Percentiles rank a stretch among this genome's conserved stretches.
Evolutionary conservation across 2,113 vertebrate genomes (phyloP).

Genomic region (Chaetura pelagica): DNA sequence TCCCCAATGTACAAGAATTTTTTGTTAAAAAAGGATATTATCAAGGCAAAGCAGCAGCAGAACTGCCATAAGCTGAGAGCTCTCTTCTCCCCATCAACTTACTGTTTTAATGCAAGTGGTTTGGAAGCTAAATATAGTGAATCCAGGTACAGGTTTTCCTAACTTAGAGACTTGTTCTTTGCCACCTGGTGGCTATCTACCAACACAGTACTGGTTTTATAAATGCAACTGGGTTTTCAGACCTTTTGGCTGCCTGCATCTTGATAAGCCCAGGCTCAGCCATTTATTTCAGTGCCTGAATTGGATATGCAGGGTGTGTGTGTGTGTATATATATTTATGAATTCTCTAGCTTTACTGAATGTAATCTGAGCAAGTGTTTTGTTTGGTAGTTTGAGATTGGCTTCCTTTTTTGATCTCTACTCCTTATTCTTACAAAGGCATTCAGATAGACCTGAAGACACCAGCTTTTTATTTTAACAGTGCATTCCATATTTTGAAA

Average conservation of each 20-base stretch:
- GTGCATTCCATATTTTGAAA: background rate
- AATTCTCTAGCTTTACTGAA: background rate
- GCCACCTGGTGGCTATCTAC: background rate
- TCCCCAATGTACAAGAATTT: background rate
- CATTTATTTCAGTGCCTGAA: background rate
- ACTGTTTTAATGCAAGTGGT: background rate
- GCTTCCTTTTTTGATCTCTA: background rate
- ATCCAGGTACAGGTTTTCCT: background rate
- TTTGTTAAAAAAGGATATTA: background rate
- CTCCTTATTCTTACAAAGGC: background rate
- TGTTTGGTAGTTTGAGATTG: background rate
- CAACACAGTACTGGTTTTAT: background rate
- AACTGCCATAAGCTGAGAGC: background rate
- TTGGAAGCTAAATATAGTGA: background rate
- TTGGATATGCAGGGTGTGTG: fast-evolving
- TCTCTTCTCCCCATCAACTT: background rate
- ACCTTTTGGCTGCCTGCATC: background rate
- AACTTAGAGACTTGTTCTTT: background rate
- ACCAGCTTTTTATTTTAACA: background rate
- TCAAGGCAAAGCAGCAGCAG: background rate
- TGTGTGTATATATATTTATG: background rate
- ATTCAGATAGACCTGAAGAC: background rate
- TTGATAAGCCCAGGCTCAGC: background rate
- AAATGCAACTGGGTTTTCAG: background rate
- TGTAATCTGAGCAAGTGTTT: background rate